These are phyloP conservation scores for Anagrus nilaparvatae DNA, from an alignment of 1,140 invertebrate genomes.

Conservation along the genomic window DNA sequence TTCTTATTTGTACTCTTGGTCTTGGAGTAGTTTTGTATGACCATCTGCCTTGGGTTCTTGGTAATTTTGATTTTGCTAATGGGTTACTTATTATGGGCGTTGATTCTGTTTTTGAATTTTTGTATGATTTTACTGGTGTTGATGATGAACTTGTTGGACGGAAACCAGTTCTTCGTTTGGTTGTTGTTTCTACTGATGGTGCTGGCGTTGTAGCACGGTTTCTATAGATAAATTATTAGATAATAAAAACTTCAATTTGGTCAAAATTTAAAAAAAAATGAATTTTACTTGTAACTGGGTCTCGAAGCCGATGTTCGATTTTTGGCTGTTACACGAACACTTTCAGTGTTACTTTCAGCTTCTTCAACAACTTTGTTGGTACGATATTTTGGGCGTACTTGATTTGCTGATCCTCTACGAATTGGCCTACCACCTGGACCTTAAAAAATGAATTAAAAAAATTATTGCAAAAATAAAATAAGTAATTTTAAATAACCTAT, in stretches of 20 bases:
- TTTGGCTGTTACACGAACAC: not conserved
- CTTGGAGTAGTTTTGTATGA: conserved; percentile 81
- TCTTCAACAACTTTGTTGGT: conserved; percentile 40
- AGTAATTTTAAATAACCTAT: no score
- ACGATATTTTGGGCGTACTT: conserved; percentile 32
- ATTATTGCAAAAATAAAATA: no score
- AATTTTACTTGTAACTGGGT: conserved; percentile 37
- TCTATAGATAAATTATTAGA: conserved; percentile 16
- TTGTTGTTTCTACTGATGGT: conserved; percentile 24
- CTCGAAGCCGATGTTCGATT: conserved; percentile 22
- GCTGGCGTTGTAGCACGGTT: conserved; percentile 21
- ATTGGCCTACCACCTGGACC: conserved; percentile 26
- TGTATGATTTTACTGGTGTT: conserved; percentile 23
- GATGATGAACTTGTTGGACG: conserved; percentile 21
- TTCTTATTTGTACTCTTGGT: conserved; percentile 70
- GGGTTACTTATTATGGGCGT: conserved; percentile 9
- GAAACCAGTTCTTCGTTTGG: conserved; percentile 34
- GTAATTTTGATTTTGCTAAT: conserved; percentile 58
- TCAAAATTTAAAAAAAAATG: conserved; percentile 9
- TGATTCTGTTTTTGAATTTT: conserved; percentile 22
- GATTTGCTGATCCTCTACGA: conserved; percentile 24
- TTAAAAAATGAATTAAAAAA: no score
- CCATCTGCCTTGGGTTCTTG: conserved; percentile 69
- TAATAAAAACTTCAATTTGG: conserved; percentile 1
- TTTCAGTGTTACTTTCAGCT: conserved; percentile 27